Percentiles rank a stretch among this genome's conserved stretches.
These are phyloP conservation scores for Lacerta viridis DNA, from an alignment of 2,797 vertebrate genomes.

Conservation along the genomic window DNA sequence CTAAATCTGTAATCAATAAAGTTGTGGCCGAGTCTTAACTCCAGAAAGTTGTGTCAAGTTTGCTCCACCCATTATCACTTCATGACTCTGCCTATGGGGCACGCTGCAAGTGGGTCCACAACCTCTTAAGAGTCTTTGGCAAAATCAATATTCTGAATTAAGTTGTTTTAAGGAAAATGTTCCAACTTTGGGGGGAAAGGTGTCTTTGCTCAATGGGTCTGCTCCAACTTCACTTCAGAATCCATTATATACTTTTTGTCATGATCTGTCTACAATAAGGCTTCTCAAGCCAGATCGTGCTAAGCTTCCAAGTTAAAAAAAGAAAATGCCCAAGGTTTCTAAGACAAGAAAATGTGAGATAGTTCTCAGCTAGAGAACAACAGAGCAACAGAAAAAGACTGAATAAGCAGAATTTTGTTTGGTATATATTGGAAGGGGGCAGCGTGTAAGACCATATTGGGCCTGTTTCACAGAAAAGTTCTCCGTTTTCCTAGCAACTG, in stretches of 20 bases:
- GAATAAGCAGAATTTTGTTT: neutral
- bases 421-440: neutral
- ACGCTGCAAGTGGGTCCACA: no score
- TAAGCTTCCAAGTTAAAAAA: neutral
- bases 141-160: neutral
- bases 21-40: no score
- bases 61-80: no score
- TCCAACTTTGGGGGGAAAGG: neutral
- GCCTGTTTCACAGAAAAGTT: neutral
- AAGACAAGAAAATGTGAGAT: neutral
- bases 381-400: neutral
- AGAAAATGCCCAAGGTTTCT: neutral
- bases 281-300: neutral
- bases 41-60: no score
- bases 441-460: neutral
- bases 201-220: neutral
- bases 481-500: neutral
- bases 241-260: neutral
- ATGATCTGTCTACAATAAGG: neutral
- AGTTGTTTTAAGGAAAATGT: neutral
- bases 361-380: neutral
- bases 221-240: neutral
- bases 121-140: neutral
- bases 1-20: no score
- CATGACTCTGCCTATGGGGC: no score